Evolutionary conservation across 1,140 invertebrate genomes (phyloP), one percentile per base, ranked within the genome.

Genomic region (Drosophila funebris): DNA sequence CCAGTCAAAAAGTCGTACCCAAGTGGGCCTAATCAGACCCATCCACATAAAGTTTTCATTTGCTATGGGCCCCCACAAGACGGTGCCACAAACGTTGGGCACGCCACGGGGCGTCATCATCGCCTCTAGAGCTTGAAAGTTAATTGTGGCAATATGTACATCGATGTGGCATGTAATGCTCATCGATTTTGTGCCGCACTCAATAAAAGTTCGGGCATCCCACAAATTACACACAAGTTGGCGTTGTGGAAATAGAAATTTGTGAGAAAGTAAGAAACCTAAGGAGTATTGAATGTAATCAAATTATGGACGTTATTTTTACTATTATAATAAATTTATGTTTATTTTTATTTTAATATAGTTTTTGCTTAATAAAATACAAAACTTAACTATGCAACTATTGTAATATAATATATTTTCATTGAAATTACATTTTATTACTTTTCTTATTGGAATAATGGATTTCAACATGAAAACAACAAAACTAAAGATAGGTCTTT

Each of bases 41-140:
- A 83, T 76, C 61, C 61, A 80, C 69, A 71, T 64, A 24, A 29
- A 46, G 48, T 16, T 53, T 69, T 53, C 29, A 18, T 36, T 53
- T 62, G 20, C 8, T 57, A 9, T 68, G 64, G 46, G 27, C 29
- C 46, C 66, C 18, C 60, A 70, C 39, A 66, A 58, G 61, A 72
- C 44, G 52, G 52, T 20, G 41, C 63, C 29, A 20, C 46, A 36
- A 66, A 46, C 44, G 33, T 18, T 61, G 33, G 46, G 56, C 46
- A 43, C 62, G 62, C 69, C 62, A 44, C 62, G 36, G 69, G 69
- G 62, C 70, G 70, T 67, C 70, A 24, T 53, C 54, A 73, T 53
- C 63, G 37, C 44, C 37, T 46, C 50, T 39, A 58, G 56, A 71
- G 78, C 64, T 87, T 60, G 78, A 81, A 85, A 85, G 82, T 87